Evolutionary conservation across 1,140 invertebrate species (phyloP).

Genomic region (Hyposmocoma kahamanoa): DNA sequence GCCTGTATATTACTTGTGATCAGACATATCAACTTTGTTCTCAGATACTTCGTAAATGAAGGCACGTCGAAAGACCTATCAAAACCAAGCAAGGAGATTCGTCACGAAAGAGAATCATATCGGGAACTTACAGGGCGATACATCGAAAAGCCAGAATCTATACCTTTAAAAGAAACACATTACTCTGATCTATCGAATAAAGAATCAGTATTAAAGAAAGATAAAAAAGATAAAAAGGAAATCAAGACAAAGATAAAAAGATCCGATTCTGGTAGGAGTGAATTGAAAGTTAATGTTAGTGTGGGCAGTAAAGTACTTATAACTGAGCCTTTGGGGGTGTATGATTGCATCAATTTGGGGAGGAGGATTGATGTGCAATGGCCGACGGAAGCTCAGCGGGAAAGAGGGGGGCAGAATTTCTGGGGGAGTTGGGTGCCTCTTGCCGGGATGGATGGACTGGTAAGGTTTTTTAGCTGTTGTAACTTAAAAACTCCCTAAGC

Average conservation of each 20-base stretch:
- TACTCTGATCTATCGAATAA: conserved; percentile 59
- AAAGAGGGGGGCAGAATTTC: conserved; percentile 86
- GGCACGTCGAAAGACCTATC: conserved; percentile 65
- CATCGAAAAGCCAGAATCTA: conserved; percentile 54
- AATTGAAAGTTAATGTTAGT: conserved; percentile 67
- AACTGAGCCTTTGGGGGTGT: conserved; percentile 76
- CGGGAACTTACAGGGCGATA: conserved; percentile 67
- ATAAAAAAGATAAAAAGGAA: conserved; percentile 63
- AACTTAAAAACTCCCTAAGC: no score
- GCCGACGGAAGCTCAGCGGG: conserved; percentile 91
- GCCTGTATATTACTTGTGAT: no score
- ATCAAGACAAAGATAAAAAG: conserved; percentile 65
- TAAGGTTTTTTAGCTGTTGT: conserved; percentile 40
- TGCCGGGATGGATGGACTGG: conserved; percentile 92
- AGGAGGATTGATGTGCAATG: conserved; percentile 92
- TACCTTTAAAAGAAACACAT: conserved; percentile 50
- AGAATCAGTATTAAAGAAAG: conserved; percentile 47
- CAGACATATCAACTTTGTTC: conserved; percentile 2
- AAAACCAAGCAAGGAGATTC: conserved; percentile 63
- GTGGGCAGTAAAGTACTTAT: conserved; percentile 74
- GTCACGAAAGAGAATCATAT: conserved; percentile 66
- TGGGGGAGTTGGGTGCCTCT: conserved; percentile 94
- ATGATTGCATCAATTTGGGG: conserved; percentile 92
- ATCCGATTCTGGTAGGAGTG: conserved; percentile 67
- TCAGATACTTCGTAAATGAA: conserved; percentile 57